Conservation (phyloP, 2,888 invertebrate species). For the Phalangium opilio region DNA sequence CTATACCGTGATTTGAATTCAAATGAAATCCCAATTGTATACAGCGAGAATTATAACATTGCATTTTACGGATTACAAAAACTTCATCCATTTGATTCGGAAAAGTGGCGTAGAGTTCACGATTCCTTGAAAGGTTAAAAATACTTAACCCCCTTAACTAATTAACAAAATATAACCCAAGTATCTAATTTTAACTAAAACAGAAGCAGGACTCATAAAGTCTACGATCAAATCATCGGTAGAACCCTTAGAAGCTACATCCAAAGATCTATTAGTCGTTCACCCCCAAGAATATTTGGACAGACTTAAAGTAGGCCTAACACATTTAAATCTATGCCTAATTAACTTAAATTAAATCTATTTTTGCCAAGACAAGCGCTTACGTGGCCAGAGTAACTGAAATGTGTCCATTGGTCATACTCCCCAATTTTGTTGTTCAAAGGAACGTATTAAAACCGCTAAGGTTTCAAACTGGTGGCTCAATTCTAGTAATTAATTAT, state of each 20-base stretch:
- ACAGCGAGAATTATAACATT: slow-evolving; percentile 61
- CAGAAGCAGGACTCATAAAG: slow-evolving; percentile 42
- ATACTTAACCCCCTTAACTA: not conserved
- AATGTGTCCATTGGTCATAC: slow-evolving; percentile 50
- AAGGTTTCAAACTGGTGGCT: slow-evolving; percentile 66
- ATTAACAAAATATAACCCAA: not conserved
- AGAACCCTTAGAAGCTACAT: slow-evolving; percentile 52
- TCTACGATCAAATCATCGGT: slow-evolving; percentile 45
- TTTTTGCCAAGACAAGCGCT: slow-evolving; percentile 50
- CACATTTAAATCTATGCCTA: too few species aligned
- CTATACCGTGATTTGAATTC: slow-evolving; percentile 21
- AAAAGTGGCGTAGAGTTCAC: slow-evolving; percentile 64
- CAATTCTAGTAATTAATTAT: slow-evolving; percentile 41
- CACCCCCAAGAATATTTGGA: slow-evolving; percentile 58
- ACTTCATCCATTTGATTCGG: slow-evolving; percentile 72
- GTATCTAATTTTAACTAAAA: not conserved
- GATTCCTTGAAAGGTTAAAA: slow-evolving; percentile 32
- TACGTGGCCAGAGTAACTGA: slow-evolving; percentile 66
- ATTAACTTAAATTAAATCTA: not conserved
- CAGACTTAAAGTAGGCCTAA: slow-evolving; percentile 49
- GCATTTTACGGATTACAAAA: slow-evolving; percentile 63
- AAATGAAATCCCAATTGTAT: slow-evolving; percentile 60
- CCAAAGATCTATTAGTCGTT: slow-evolving; percentile 54
- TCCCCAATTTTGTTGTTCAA: slow-evolving; percentile 64
- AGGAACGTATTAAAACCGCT: slow-evolving; percentile 58